phyloP scores from a whole-genome alignment of 1,140 invertebrate species.

The Himalopsyche phryganea region DNA sequence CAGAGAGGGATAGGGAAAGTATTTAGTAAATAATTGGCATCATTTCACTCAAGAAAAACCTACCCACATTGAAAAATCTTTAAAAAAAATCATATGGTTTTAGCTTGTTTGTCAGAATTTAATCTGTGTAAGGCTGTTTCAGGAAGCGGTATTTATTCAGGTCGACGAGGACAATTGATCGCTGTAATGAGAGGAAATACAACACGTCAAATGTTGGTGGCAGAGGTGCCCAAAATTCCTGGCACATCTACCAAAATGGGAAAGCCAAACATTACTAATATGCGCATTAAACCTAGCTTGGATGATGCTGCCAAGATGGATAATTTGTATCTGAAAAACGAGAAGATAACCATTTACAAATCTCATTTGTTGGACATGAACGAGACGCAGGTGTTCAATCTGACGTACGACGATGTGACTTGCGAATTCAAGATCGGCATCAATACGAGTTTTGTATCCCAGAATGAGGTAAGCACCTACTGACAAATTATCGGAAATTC shows the following conservation, averaged over 20 bases:
- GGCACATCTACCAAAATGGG: not conserved
- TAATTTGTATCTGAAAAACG: conserved; percentile 8
- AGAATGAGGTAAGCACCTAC: conserved; percentile 2
- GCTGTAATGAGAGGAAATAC: conserved; percentile 47
- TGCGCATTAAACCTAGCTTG: no score
- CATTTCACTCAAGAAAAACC: no score
- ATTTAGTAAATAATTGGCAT: no score
- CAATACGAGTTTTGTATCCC: not conserved
- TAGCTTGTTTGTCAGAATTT: no score
- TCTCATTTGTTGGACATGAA: not conserved
- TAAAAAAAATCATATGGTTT: no score
- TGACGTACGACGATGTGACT: conserved; percentile 10
- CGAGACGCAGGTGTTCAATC: conserved; percentile 8
- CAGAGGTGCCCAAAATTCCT: conserved; percentile 49
- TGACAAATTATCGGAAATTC: no score
- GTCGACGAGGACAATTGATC: conserved; percentile 45
- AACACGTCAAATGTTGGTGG: conserved; percentile 47
- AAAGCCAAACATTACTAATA: no score
- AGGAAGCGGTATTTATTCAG: conserved; percentile 62
- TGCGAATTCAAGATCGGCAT: conserved; percentile 18
- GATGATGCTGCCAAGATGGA: conserved; percentile 6
- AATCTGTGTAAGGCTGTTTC: no score
- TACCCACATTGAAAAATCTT: no score
- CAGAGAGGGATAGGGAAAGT: no score
- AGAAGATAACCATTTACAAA: conserved; percentile 17